Evolutionary conservation across 2,888 invertebrate genomes (phyloP).

Genomic region (Ametastegia equiseti): DNA sequence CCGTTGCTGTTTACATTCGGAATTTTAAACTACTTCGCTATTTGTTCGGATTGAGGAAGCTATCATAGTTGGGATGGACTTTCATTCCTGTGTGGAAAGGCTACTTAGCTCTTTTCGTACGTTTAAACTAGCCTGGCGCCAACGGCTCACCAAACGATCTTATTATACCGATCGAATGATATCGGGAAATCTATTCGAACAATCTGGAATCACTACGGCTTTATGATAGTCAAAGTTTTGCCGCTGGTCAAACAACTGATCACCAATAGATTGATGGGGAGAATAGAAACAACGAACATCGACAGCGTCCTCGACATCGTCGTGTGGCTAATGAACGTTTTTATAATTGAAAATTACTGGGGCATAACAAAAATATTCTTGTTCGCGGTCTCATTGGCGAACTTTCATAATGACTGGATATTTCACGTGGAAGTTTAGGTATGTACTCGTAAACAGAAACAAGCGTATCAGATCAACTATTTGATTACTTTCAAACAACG

Average conservation of each 20-base stretch:
- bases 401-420: conserved; percentile 39
- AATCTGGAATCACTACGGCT: neutral
- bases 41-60: neutral
- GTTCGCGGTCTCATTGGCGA: conserved; percentile 46
- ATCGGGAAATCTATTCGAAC: neutral
- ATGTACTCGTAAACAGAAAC: neutral
- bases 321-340: conserved; percentile 22
- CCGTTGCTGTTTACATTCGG: neutral
- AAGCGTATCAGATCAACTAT: conserved; percentile 2
- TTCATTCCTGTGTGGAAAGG: neutral
- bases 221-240: neutral
- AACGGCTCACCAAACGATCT: neutral
- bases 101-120: neutral
- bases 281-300: neutral
- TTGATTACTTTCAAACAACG: conserved; percentile 18
- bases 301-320: conserved; percentile 16
- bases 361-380: conserved; percentile 18
- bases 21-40: neutral
- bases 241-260: neutral
- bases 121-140: neutral
- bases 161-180: neutral
- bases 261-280: neutral
- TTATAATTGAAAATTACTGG: conserved; percentile 43
- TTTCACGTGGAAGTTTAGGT: neutral
- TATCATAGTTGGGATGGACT: neutral